Evolutionary conservation across 2,888 invertebrate genomes (phyloP).

Genomic region (Seladonia tumulorum): DNA sequence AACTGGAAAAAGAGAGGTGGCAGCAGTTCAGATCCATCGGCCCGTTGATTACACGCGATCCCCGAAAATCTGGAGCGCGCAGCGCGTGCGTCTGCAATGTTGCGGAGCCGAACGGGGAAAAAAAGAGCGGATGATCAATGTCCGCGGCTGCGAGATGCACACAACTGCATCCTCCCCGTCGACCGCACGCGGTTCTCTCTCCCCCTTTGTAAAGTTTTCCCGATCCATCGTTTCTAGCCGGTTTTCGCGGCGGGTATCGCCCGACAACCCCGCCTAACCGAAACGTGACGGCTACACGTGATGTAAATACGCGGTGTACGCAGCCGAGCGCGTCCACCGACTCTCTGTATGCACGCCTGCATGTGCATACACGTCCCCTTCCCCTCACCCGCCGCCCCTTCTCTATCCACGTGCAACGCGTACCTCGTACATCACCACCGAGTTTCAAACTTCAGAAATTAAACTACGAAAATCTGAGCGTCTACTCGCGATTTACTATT

Average conservation of each 20-base stretch:
- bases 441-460: neutral
- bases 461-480: no score
- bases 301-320: conserved; percentile 44
- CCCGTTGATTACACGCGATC: conserved; percentile 60
- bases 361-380: neutral
- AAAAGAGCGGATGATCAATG: conserved; percentile 63
- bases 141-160: conserved; percentile 52
- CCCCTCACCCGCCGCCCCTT: neutral
- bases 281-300: conserved; percentile 57
- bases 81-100: conserved; percentile 47
- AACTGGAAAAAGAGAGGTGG: neutral
- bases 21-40: conserved; percentile 49
- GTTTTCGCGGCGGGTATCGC: conserved; percentile 47
- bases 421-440: neutral
- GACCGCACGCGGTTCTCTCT: conserved; percentile 19
- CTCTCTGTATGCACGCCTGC: conserved; percentile 6
- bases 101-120: conserved; percentile 56
- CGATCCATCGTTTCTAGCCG: conserved; percentile 53
- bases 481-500: no score
- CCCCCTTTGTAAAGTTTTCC: conserved; percentile 39
- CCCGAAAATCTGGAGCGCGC: conserved; percentile 57
- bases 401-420: neutral
- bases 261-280: conserved; percentile 45
- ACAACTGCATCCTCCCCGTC: conserved; percentile 34
- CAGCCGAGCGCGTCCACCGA: conserved; percentile 26